These are phyloP conservation scores for Drosophila guanche DNA, from an alignment of 1,140 invertebrate species.

Conservation along the genomic window DNA sequence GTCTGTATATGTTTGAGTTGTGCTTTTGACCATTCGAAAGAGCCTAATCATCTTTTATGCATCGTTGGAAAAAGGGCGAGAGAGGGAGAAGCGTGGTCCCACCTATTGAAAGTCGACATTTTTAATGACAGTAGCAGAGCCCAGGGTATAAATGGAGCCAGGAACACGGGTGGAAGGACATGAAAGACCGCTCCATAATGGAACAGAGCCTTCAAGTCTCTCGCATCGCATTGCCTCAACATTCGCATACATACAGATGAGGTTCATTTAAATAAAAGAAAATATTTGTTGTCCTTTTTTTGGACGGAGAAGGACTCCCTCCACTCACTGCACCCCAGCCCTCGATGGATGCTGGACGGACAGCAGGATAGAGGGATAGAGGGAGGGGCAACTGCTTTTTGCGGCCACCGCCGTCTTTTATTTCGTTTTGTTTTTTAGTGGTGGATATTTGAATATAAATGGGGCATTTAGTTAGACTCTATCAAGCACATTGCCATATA, in stretches of 20 bases:
- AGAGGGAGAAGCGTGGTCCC: conserved; percentile 3
- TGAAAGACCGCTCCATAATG: conserved; percentile 19
- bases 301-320: conserved; percentile 47
- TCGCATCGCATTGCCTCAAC: conserved; percentile 15
- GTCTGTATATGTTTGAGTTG: conserved; percentile 6
- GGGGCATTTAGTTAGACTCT: conserved; percentile 79
- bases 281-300: conserved; percentile 66
- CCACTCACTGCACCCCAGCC: background rate
- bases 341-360: background rate
- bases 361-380: background rate
- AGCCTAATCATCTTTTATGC: conserved; percentile 79
- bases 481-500: conserved; percentile 80
- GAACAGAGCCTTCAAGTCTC: conserved; percentile 64
- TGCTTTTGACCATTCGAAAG: conserved; percentile 59
- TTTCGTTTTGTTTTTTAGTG: conserved; percentile 79
- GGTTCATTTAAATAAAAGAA: conserved; percentile 81
- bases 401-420: conserved; percentile 54
- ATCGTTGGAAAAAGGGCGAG: conserved; percentile 12
- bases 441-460: conserved; percentile 82
- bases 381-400: conserved; percentile 9
- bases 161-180: conserved; percentile 22
- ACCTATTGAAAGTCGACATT: conserved; percentile 73
- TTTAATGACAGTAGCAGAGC: conserved; percentile 51
- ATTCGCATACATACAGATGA: conserved; percentile 47
- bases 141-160: conserved; percentile 16